phyloP scores from a whole-genome alignment of 2,888 invertebrate genomes.

The Pachymerium ferrugineum region DNA sequence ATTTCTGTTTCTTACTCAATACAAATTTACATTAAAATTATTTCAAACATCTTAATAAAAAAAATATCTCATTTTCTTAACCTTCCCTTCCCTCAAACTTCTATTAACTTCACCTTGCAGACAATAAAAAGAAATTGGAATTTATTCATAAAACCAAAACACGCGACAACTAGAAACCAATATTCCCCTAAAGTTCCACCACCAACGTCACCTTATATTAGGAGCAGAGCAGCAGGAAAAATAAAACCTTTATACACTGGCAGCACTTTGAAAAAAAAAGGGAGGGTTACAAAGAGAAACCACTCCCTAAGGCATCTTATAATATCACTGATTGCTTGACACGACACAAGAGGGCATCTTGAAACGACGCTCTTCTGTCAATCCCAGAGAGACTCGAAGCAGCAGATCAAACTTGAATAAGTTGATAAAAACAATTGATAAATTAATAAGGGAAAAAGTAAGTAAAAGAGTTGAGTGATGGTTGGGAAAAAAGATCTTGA shows the following conservation, averaged over 20 bases:
- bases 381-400: background rate
- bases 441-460: background rate
- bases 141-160: too few species aligned
- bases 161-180: too few species aligned
- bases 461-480: background rate
- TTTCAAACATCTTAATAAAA: too few species aligned
- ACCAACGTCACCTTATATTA: too few species aligned
- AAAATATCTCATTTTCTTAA: too few species aligned
- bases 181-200: too few species aligned
- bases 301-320: slow-evolving; percentile 16
- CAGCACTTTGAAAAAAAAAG: background rate
- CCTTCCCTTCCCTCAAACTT: too few species aligned
- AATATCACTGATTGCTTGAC: slow-evolving; percentile 14
- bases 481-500: background rate
- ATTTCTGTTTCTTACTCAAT: background rate
- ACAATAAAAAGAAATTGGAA: too few species aligned
- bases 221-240: too few species aligned
- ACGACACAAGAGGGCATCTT: slow-evolving; percentile 1
- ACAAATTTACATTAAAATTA: too few species aligned
- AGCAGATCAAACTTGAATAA: background rate
- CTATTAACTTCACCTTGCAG: too few species aligned
- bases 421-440: background rate
- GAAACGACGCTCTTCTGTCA: background rate
- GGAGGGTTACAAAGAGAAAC: background rate
- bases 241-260: too few species aligned